Conservation (phyloP, 2,113 vertebrate genomes). For the Lepisosteus oculatus region DNA sequence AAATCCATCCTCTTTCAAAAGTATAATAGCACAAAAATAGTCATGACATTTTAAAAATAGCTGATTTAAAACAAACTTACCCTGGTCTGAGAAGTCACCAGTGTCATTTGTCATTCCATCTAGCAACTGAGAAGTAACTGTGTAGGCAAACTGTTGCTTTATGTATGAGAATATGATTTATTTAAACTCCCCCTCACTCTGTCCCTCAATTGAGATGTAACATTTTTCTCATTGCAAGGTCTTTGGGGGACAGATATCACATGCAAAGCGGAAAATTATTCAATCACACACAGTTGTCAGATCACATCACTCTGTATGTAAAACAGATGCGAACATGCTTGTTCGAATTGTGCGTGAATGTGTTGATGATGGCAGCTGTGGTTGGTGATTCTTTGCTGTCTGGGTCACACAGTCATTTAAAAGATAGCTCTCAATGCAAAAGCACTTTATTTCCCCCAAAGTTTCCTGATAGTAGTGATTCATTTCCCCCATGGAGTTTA, state of each 20-base stretch:
- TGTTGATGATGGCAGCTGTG: too few relatives aligned
- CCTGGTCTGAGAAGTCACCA: constrained; percentile 16
- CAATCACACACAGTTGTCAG: too few relatives aligned
- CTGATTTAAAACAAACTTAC: constrained; percentile 27
- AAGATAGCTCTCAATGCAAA: too few relatives aligned
- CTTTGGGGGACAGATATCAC: constrained; percentile 21
- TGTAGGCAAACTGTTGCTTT: constrained; percentile 43
- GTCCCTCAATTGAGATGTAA: constrained; percentile 22
- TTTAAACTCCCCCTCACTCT: constrained; percentile 2
- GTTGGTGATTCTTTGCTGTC: too few relatives aligned
- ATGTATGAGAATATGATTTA: constrained; percentile 42
- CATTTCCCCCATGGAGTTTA: too few relatives aligned
- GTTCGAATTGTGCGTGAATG: too few relatives aligned
- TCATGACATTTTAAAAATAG: constrained; percentile 38
- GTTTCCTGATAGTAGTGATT: too few relatives aligned
- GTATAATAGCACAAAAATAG: not conserved
- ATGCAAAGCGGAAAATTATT: not conserved
- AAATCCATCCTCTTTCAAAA: too few relatives aligned
- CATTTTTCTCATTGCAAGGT: constrained; percentile 25
- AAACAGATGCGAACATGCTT: too few relatives aligned
- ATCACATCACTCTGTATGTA: too few relatives aligned
- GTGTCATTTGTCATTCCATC: constrained; percentile 39
- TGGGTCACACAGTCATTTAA: too few relatives aligned
- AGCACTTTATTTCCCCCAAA: too few relatives aligned
- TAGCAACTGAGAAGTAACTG: constrained; percentile 28